Base-by-base conservation (phyloP, 2,888 invertebrate species). In the Caenorhabditis uteleia region DNA sequence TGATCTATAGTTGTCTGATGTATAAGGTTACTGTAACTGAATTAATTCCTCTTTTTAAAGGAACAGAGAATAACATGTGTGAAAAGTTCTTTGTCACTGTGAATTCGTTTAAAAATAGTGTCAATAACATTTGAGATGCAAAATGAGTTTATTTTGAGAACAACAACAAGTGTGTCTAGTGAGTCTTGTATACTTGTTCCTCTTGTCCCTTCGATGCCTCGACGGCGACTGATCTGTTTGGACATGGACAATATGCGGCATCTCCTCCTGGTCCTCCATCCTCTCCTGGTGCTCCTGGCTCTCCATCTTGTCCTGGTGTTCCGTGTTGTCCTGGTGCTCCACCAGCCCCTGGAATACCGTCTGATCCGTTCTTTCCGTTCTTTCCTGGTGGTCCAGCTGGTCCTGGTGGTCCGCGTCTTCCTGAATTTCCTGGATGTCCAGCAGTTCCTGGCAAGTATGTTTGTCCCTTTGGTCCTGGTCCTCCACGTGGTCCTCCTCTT, bases 311-410 rank as follows among this genome's bases (percentile, higher is more conserved):
- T 59, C 66, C 66, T 12, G 65, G 65, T 42, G 43, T 36, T 65
- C 65, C 65, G 50, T 55, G 54, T 34, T 53, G 54, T 55, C 65
- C 65, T 50, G 66, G 66, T 3, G 66, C 59, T 48, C 66, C 66
- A 5, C 59, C 59, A 36, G 59, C 66, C 33, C 66, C 66, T 26
- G 66, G 66, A 34, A 66, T 60, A 39, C 66, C 66, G 42, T 60
- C 64, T 20, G 42, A 42, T 58, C 64, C 64, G 7, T 48, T 20
- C 39, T 58, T 57, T 38, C 64, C 64, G 29, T 48, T 43, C 49
- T 56, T 54, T 44, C 64, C 64, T 27, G 53, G 48, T 31, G 40
- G 46, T 42, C 64, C 64, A 1, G 57, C 40, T 46, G 64, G 55
- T 64, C 64, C 64, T 18, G 56, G 56, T 45, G 64, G 57, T 49